Evolutionary conservation across 2,888 invertebrate species (phyloP), one percentile per base, ranked within the genome.

Genomic region (Incurvaria masculella): DNA sequence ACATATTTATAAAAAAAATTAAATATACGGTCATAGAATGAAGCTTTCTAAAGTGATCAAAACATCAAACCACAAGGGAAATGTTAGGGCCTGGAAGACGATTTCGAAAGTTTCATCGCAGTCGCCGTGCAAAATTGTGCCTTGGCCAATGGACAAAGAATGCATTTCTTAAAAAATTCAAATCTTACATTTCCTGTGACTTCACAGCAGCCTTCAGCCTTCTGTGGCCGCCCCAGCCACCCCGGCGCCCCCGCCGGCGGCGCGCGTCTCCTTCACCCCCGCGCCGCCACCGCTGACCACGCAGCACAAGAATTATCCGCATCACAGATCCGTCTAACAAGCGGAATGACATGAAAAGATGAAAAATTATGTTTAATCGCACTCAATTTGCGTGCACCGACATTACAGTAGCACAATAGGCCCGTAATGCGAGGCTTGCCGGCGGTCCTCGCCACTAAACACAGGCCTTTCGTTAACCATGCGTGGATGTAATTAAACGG

Each of bases 331-430:
- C 44, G 51, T 40, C 59, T 76, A 76, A 76, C 65, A 49, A 65
- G 64, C 65, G 65, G 69, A 75, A 72, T 76, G 76, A 76, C 78
- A 78, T 69, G 69, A 69, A 72, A 33, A 72, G 72, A 73, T 72
- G 74, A 65, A 74, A 8, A 78, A 76, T 76, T 75, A 73, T 70
- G 75, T 76, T 75, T 75, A 76, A 76, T 76, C 73, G 69, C 61
- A 55, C 60, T 66, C 73, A 76, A 75, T 76, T 78, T 73, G 66
- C 69, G 66, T 68, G 60, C 62, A 57, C 57, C 60, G 60, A 6
- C 33, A 14, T 14, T 14, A 33, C 33, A 33, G 14, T 33, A 3
- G 33, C 11, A 33, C 33, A 33, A 33, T 33, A 33, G 33, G 11
- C 14, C 11, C 11, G 11, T 33, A 33, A 33, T 33, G 33, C 14